Percentiles rank a stretch among this genome's conserved stretches.
Evolutionary conservation across 2,797 vertebrate genomes (phyloP).

Genomic region (Periparus ater): DNA sequence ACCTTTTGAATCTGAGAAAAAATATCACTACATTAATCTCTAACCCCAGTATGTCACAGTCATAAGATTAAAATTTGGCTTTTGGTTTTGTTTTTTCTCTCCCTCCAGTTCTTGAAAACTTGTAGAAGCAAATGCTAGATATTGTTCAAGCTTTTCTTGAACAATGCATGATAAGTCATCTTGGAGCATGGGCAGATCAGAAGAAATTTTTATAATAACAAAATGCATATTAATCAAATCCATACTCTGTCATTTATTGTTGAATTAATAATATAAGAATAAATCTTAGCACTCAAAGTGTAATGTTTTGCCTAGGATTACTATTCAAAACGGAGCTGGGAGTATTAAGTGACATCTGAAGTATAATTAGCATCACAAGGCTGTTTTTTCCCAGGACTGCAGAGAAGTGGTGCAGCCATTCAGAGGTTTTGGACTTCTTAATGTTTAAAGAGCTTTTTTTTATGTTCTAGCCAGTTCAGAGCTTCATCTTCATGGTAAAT

Average conservation of each 20-base stretch:
- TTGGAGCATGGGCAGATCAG: not conserved
- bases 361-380: constrained; percentile 10
- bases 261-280: constrained; percentile 21
- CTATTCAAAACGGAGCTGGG: constrained; percentile 17
- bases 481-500: constrained; percentile 35
- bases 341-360: constrained; percentile 42
- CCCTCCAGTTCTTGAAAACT: not conserved
- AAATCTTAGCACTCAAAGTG: constrained; percentile 11
- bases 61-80: not conserved
- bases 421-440: not conserved
- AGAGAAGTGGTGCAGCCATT: not conserved
- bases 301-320: constrained; percentile 20
- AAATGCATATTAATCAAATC: not conserved
- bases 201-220: not conserved
- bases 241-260: not conserved
- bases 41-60: not conserved
- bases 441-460: not conserved
- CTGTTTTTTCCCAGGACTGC: constrained; percentile 7
- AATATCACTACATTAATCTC: not conserved
- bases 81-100: not conserved
- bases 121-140: not conserved
- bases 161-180: not conserved
- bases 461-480: not conserved
- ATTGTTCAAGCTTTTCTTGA: not conserved
- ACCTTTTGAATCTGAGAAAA: not conserved